Conservation (phyloP, 2,888 invertebrate genomes). For the Ischnus inquisitorius region DNA sequence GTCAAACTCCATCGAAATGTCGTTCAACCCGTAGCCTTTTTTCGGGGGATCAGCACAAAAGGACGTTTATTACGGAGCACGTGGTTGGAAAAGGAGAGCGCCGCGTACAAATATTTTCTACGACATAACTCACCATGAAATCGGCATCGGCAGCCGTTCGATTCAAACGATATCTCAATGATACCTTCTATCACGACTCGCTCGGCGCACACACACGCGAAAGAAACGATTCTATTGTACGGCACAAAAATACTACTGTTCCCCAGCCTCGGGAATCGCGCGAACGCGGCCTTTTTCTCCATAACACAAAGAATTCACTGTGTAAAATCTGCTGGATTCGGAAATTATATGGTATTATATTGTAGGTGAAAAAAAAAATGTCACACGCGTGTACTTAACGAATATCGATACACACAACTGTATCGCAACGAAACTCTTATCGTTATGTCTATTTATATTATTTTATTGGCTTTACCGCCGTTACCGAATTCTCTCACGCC, state of each 20-base stretch:
- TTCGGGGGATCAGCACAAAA: conserved; percentile 43
- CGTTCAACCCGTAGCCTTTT: conserved; percentile 44
- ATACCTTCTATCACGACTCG: conserved; percentile 20
- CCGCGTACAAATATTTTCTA: conserved; percentile 38
- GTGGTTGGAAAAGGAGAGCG: conserved; percentile 17
- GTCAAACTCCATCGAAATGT: conserved; percentile 46
- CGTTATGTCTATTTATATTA: conserved; percentile 35
- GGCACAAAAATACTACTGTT: conserved; percentile 67
- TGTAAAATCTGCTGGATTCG: conserved; percentile 38
- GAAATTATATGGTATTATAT: neutral
- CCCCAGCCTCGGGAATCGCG: conserved; percentile 47
- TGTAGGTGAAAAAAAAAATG: neutral
- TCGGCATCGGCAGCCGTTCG: conserved; percentile 43
- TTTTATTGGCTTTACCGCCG: conserved; percentile 34
- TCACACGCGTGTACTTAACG: conserved; percentile 27
- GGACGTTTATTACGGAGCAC: conserved; percentile 42
- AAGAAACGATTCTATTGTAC: conserved; percentile 46
- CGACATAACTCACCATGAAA: neutral
- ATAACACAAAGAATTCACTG: conserved; percentile 60
- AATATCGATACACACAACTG: conserved; percentile 37
- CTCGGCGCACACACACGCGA: conserved; percentile 16
- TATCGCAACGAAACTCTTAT: conserved; percentile 8
- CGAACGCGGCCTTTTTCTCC: conserved; percentile 13
- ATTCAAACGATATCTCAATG: conserved; percentile 52
- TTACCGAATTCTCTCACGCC: conserved; percentile 41